These are phyloP conservation scores for Drosophila incognita DNA, from an alignment of 2,888 invertebrate species.

Conservation along the genomic window DNA sequence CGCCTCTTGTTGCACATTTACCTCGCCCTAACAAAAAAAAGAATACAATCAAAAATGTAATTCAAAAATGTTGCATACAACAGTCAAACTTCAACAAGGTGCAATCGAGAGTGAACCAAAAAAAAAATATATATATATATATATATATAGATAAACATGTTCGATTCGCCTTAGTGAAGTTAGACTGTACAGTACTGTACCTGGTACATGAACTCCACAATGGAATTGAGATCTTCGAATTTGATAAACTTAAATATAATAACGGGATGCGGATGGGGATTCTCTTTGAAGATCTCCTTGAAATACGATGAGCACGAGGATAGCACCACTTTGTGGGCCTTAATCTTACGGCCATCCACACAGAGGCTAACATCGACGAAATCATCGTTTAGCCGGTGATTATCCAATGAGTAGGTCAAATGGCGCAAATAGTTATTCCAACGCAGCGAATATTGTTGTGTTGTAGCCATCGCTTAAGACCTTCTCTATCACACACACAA, in stretches of 20 bases:
- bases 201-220: slow-evolving; percentile 92
- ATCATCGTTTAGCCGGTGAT: slow-evolving; percentile 88
- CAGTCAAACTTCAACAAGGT: not conserved
- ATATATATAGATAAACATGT: not conserved
- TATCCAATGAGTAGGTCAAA: slow-evolving; percentile 92
- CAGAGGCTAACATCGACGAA: slow-evolving; percentile 94
- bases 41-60: not conserved
- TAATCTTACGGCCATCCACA: slow-evolving; percentile 93
- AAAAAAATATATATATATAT: no score
- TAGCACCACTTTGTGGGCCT: slow-evolving; percentile 93
- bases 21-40: slow-evolving; percentile 87
- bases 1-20: slow-evolving; percentile 92
- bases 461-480: slow-evolving; percentile 86
- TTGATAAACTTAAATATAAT: slow-evolving; percentile 92
- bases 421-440: slow-evolving; percentile 94
- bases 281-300: slow-evolving; percentile 89
- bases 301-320: slow-evolving; percentile 94
- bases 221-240: slow-evolving; percentile 91
- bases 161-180: not conserved
- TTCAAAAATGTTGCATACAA: not conserved
- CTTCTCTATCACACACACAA: not conserved
- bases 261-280: slow-evolving; percentile 92
- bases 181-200: slow-evolving; percentile 46
- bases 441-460: slow-evolving; percentile 93
- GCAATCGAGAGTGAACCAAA: not conserved